Conservation (phyloP, 2,797 vertebrate genomes). For the Vipera latastei region DNA sequence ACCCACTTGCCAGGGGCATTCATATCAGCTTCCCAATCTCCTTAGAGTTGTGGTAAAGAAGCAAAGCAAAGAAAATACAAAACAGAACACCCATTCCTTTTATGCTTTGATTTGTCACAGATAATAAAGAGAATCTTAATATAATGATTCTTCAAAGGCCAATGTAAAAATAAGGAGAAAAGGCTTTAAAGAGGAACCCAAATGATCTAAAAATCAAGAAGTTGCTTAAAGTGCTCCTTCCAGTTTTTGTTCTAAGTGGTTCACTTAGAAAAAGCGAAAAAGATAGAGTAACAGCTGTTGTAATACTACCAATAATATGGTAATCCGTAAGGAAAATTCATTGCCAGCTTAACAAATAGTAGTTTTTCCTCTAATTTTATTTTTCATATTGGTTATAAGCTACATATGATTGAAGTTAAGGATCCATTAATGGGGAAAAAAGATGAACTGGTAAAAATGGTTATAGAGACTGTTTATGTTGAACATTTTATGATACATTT, state of each 20-base stretch:
- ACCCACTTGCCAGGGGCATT: not conserved
- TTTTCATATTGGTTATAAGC: not conserved
- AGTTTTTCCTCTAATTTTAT: not conserved
- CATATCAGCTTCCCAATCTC: not conserved
- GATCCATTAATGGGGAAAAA: not conserved
- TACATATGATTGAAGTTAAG: not conserved
- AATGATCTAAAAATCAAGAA: not conserved
- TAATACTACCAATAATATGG: not conserved
- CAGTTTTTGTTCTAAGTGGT: not conserved
- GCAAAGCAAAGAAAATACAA: not conserved
- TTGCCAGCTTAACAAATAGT: not conserved
- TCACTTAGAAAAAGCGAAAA: not conserved
- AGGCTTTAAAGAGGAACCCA: not conserved
- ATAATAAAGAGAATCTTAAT: slow-evolving; percentile 12
- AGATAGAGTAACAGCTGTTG: not conserved
- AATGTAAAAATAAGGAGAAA: not conserved
- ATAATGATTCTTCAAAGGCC: not conserved
- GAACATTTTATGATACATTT: not conserved
- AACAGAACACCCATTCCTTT: not conserved
- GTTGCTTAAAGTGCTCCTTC: not conserved
- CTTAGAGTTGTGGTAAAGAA: not conserved
- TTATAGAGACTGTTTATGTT: not conserved
- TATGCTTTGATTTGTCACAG: slow-evolving; percentile 4
- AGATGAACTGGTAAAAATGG: not conserved
- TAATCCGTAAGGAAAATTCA: not conserved